Evolutionary conservation across 2,797 vertebrate genomes (phyloP), one percentile per base, ranked within the genome.

Genomic region (Enteromius unitaeniatus): DNA sequence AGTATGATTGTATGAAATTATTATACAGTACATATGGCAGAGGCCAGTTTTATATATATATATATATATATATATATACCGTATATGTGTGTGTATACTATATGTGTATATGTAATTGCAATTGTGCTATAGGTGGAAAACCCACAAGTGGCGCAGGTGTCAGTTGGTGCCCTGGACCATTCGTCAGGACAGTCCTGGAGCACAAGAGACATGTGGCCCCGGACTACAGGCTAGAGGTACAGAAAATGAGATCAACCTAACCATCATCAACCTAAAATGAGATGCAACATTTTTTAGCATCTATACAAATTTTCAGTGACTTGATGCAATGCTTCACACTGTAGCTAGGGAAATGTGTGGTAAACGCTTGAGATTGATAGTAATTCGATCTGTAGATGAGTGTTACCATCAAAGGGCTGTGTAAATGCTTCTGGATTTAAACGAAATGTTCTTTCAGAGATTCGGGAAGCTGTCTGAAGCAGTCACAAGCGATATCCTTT

Each of bases 141-240:
- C 95, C 1, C 98, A 99, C 91, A 99, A 99, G 86, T 99, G 98
- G 98, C 94, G 97, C 6, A 90, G 97, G 51, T 99, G 98, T 91
- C 98, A 98, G 72, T 88, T 99, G 67, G 97, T 99, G 0, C 97
- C 98, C 0, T 99, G 97, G 98, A 93, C 95, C 0, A 88, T 99
- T 81, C 96, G 96, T 0, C 96, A 99, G 85, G 97, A 96, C 90
- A 96, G 95, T 78, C 97, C 96, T 0, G 97, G 96, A 87, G 97
- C 96, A 9, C 96, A 97, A 68, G 98, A 99, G 90, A 96, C 93
- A 2, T 99, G 97, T 88, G 98, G 98, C 17, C 95, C 97, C 0
- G 98, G 98, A 15, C 92, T 97, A 9, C 98, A 99, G 89, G 96
- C 97, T 79, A 95, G 98, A 95, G 98, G 98, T 99, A 84, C 40